These are phyloP conservation scores for Cyrtodaria siliqua DNA, from an alignment of 2,888 invertebrate genomes.

Conservation along the genomic window DNA sequence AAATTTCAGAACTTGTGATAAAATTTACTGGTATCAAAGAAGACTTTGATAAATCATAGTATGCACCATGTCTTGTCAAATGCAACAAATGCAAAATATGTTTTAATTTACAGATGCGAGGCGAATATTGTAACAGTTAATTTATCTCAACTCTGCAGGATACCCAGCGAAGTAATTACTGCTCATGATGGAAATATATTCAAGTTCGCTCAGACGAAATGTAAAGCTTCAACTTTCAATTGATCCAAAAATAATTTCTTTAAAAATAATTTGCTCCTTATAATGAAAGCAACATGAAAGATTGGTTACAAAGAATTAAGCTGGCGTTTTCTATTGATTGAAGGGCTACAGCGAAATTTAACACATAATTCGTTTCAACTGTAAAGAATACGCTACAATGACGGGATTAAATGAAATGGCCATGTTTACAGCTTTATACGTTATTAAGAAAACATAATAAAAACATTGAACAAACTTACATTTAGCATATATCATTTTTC, in stretches of 20 bases:
- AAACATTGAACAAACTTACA: too few relatives aligned
- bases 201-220: constrained; percentile 42
- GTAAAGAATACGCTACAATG: constrained; percentile 14
- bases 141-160: constrained; percentile 30
- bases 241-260: constrained; percentile 45
- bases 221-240: constrained; percentile 35
- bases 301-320: constrained; percentile 45
- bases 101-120: too few relatives aligned
- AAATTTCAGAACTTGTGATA: too few relatives aligned
- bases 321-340: neutral
- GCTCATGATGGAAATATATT: constrained; percentile 30
- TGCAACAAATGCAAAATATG: too few relatives aligned
- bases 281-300: constrained; percentile 55
- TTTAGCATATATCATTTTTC: too few relatives aligned
- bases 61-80: too few relatives aligned
- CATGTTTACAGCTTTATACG: too few relatives aligned
- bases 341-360: constrained; percentile 2
- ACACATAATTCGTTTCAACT: constrained; percentile 47
- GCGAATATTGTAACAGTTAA: constrained; percentile 42
- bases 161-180: constrained; percentile 39
- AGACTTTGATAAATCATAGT: too few relatives aligned
- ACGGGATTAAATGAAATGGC: neutral
- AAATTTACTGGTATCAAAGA: too few relatives aligned
- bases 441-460: too few relatives aligned
- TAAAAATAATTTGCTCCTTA: constrained; percentile 60